Evolutionary conservation across 2,113 vertebrate species (phyloP).

Genomic region (Cryptomyrus ogoouensis): DNA sequence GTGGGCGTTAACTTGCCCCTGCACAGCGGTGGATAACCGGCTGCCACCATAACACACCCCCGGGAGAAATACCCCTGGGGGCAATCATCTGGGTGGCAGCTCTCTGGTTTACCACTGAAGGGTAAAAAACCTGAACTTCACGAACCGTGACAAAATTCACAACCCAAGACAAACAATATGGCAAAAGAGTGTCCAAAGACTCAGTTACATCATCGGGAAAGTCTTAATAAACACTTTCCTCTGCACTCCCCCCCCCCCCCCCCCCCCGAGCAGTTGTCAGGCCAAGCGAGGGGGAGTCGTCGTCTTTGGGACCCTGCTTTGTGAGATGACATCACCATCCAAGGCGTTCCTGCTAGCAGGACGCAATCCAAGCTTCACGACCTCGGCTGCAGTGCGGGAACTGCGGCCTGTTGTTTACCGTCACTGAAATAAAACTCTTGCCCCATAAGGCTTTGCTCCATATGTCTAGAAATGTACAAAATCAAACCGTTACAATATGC

Average conservation of each 20-base stretch:
- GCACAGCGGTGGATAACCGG: conserved; percentile 1
- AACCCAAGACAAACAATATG: not conserved
- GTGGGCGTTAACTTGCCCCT: not conserved
- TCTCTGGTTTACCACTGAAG: not conserved
- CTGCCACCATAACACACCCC: not conserved
- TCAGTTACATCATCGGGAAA: not conserved
- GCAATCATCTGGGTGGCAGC: not conserved
- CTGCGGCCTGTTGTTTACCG: not conserved
- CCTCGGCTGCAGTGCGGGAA: too few species aligned
- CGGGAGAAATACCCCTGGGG: not conserved
- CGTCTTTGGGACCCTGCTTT: not conserved
- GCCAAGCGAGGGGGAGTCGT: not conserved
- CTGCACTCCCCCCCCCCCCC: not conserved
- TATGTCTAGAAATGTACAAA: not conserved
- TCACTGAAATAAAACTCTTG: not conserved
- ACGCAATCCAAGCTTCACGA: not conserved
- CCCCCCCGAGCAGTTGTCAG: not conserved
- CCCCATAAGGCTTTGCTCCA: not conserved
- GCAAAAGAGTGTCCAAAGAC: not conserved
- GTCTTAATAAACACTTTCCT: not conserved
- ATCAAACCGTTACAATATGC: not conserved
- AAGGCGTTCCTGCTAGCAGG: too few species aligned
- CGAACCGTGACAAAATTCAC: not conserved
- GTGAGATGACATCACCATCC: not conserved
- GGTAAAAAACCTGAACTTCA: not conserved